phyloP scores from a whole-genome alignment of 1,140 invertebrate genomes.

The Gryon sp. region DNA sequence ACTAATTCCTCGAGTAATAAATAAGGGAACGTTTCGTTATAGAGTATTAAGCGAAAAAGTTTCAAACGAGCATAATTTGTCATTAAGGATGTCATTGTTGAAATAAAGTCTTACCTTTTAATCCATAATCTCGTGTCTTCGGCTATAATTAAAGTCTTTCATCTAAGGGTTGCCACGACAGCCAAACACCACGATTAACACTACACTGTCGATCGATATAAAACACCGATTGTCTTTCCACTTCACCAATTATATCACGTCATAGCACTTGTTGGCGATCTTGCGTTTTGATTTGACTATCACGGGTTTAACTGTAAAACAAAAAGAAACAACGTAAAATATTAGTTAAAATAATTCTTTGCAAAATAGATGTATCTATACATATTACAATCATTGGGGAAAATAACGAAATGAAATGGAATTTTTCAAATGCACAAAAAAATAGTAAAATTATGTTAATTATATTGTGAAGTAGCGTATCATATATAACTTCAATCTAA shows the following conservation, averaged over 20 bases:
- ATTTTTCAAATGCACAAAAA: no score
- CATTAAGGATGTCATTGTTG: slow-evolving; percentile 28
- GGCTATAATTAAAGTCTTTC: slow-evolving; percentile 51
- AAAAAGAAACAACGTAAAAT: no score
- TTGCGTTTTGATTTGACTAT: slow-evolving; percentile 10
- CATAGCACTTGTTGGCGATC: slow-evolving; percentile 40
- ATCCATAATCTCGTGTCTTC: slow-evolving; percentile 43
- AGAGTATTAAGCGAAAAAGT: background rate
- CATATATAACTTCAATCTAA: no score
- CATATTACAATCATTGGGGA: no score
- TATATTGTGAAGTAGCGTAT: no score
- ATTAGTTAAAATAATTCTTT: no score
- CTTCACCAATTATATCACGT: slow-evolving; percentile 61
- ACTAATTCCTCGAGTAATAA: background rate
- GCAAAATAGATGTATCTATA: no score
- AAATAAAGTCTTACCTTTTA: slow-evolving; percentile 56
- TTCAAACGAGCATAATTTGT: slow-evolving; percentile 33
- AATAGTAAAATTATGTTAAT: no score
- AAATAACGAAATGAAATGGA: no score
- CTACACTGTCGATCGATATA: slow-evolving; percentile 66
- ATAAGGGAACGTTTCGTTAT: slow-evolving; percentile 1
- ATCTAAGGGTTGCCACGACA: slow-evolving; percentile 62
- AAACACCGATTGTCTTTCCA: slow-evolving; percentile 62
- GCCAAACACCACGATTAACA: slow-evolving; percentile 66
- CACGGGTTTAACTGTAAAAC: slow-evolving; percentile 18